These are phyloP conservation scores for Telenomus remus DNA, from an alignment of 1,140 invertebrate species.

Conservation along the genomic window DNA sequence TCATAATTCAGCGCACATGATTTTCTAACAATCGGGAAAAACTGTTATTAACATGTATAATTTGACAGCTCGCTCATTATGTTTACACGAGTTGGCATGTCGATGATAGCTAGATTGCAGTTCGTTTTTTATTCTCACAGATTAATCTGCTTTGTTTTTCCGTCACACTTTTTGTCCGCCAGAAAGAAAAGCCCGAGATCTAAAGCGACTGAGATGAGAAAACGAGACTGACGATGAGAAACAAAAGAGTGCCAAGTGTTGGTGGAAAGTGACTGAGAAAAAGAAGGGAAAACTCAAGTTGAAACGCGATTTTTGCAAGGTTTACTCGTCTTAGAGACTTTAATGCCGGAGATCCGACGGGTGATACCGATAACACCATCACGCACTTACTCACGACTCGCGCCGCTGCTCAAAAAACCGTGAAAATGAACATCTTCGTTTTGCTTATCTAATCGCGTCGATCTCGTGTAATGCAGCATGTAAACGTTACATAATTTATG, in stretches of 20 bases:
- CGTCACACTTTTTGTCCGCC: too few species aligned
- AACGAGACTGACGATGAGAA: too few species aligned
- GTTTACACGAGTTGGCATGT: constrained; percentile 12
- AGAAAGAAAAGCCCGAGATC: too few species aligned
- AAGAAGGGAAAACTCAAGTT: neutral
- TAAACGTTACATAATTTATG: constrained; percentile 39
- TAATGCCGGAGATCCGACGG: constrained; percentile 70
- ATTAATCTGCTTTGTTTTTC: too few species aligned
- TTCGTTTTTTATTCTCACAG: neutral
- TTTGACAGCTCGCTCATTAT: constrained; percentile 34
- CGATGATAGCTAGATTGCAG: constrained; percentile 27
- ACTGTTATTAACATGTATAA: constrained; percentile 16
- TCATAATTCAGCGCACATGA: neutral
- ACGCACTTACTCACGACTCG: constrained; percentile 43
- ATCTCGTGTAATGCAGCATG: constrained; percentile 43
- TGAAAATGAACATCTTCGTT: constrained; percentile 51
- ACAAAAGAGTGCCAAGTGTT: too few species aligned
- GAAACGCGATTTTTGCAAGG: constrained; percentile 11
- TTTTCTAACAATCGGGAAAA: constrained; percentile 12
- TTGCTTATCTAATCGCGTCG: constrained; percentile 35
- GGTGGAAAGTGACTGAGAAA: too few species aligned
- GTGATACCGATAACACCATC: constrained; percentile 56
- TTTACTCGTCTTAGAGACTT: constrained; percentile 49
- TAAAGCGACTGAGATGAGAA: too few species aligned
- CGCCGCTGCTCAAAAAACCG: constrained; percentile 49